phyloP scores from a whole-genome alignment of 2,113 vertebrate genomes.

The Maccullochella peelii region DNA sequence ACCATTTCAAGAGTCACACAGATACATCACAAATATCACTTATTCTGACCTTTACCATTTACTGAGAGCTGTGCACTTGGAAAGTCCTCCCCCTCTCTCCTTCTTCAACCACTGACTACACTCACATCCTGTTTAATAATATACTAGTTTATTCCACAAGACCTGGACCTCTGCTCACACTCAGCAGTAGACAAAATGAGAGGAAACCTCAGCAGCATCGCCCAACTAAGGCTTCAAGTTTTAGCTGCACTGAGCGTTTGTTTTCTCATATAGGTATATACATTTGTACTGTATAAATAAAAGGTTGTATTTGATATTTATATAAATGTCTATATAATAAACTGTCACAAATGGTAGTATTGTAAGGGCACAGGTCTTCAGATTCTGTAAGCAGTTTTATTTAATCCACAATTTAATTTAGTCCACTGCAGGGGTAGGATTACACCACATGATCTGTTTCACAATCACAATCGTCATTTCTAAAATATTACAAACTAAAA shows the following conservation, averaged over 20 bases:
- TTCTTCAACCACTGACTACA: background rate
- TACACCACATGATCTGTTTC: background rate
- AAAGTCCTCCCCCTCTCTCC: background rate
- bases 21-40: background rate
- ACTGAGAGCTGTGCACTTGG: background rate
- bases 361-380: background rate
- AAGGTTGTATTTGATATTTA: background rate
- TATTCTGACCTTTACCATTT: background rate
- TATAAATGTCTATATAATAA: background rate
- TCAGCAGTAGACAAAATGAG: background rate
- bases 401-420: background rate
- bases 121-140: slow-evolving; percentile 5
- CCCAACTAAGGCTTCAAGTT: background rate
- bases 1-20: background rate
- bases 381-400: background rate
- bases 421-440: background rate
- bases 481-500: background rate
- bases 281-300: background rate
- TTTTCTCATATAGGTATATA: background rate
- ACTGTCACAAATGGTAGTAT: background rate
- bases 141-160: background rate
- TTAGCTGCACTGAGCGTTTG: background rate
- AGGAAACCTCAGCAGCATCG: background rate
- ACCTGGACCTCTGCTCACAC: background rate
- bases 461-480: background rate